Evolutionary conservation across 2,888 invertebrate species (phyloP), one percentile per base, ranked within the genome.

Genomic region (Blastobasis adustella): DNA sequence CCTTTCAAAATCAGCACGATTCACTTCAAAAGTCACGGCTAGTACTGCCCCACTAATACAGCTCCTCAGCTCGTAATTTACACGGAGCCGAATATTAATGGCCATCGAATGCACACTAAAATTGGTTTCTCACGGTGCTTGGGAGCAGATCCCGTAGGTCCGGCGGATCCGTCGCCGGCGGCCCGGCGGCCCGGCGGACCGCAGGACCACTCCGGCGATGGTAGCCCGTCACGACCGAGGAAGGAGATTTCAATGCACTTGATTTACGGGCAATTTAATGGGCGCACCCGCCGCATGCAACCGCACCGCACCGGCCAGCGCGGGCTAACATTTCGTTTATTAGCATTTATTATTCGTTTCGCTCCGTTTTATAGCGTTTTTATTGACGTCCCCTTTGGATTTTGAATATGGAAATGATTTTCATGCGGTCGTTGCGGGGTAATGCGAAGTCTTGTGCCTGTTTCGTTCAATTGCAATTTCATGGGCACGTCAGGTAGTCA

Each of bases 241-340:
- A 83, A 84, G 82, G 77, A 82, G 83, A 79, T 83, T 85, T 83
- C 82, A 83, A 80, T 83, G 85, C 83, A 73, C 73, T 76, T 84
- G 85, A 86, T 86, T 85, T 86, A 86, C 80, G 74, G 64, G 62
- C 73, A 70, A 74, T 76, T 77, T 83, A 82, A 83, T 83, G 79
- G 79, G 76, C 78, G 77, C 81, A 77, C 76, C 80, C 71, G 72
- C 75, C 73, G 75, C 82, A 81, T 84, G 82, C 82, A 78, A 80
- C 77, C 71, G 45, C 60, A 65, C 68, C 69, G 63, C 69, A 63
- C 64, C 68, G 63, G 64, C 65, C 66, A 65, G 23, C 60, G 61
- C 58, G 65, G 60, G 62, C 60, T 69, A 74, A 73, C 50, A 37
- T 45, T 51, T 51, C 43, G 49, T 54, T 54, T 48, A 50, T 47